phyloP scores from a whole-genome alignment of 2,113 vertebrate genomes.

The Dolichallabes microphthalmus region DNA sequence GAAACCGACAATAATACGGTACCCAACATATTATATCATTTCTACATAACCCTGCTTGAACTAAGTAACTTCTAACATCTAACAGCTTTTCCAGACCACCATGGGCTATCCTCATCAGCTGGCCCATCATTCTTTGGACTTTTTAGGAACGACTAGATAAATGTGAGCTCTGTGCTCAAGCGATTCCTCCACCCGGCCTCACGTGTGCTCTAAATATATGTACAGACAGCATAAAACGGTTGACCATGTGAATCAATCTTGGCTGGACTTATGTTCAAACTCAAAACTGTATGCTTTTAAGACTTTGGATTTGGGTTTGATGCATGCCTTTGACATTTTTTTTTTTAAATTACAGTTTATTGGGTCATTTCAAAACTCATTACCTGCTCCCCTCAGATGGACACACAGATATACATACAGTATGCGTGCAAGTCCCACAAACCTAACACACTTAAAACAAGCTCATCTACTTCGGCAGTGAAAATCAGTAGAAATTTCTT shows the following conservation, averaged over 20 bases:
- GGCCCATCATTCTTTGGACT: constrained; percentile 18
- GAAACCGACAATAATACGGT: too few species aligned
- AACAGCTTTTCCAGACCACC: constrained; percentile 13
- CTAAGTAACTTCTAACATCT: neutral
- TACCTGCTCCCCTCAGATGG: neutral
- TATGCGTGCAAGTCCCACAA: neutral
- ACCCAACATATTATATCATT: neutral
- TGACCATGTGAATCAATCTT: neutral
- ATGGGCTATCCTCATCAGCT: neutral
- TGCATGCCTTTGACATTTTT: neutral
- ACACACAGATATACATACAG: neutral
- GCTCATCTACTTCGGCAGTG: neutral
- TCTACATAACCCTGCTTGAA: neutral
- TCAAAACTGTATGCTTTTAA: neutral
- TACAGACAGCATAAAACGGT: neutral
- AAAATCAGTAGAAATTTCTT: neutral
- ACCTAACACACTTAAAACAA: neutral
- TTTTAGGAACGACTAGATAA: neutral
- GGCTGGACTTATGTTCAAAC: neutral
- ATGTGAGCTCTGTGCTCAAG: constrained; percentile 27
- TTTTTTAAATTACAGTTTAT: too few species aligned
- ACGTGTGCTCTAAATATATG: constrained; percentile 4
- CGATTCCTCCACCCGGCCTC: neutral
- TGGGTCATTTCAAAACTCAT: too few species aligned
- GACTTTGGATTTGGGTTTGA: neutral